Conservation (phyloP, 2,888 invertebrate genomes). For the Unio delphinus region DNA sequence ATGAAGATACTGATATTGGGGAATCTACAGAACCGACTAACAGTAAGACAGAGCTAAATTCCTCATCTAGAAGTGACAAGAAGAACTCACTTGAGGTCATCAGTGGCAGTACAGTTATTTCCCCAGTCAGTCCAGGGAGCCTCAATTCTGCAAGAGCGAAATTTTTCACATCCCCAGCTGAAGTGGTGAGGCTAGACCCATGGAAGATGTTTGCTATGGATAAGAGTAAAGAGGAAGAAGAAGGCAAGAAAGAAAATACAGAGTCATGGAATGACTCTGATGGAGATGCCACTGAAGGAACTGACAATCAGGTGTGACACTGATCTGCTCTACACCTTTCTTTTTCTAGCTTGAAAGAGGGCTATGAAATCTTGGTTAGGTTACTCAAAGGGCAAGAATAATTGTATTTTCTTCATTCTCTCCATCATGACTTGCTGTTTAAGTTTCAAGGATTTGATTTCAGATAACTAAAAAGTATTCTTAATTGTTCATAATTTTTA, state of each 20-base stretch:
- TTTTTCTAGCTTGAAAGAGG: too few relatives aligned
- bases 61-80: conserved; percentile 3
- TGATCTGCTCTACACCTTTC: not conserved
- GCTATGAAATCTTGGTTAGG: too few relatives aligned
- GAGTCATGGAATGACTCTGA: too few relatives aligned
- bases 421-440: too few relatives aligned
- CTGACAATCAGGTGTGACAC: conserved; percentile 29
- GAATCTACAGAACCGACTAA: conserved; percentile 19
- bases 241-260: conserved; percentile 9
- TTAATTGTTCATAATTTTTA: too few relatives aligned
- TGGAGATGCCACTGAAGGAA: not conserved
- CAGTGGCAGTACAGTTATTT: not conserved
- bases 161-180: conserved; percentile 66
- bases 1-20: conserved; percentile 15
- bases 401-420: too few relatives aligned
- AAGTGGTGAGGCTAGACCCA: conserved; percentile 66
- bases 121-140: conserved; percentile 1
- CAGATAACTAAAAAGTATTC: too few relatives aligned
- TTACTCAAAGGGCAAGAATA: too few relatives aligned
- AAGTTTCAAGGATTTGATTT: too few relatives aligned
- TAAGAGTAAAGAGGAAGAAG: conserved; percentile 55
- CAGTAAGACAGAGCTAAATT: conserved; percentile 12
- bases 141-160: conserved; percentile 45
- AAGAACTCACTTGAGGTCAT: conserved; percentile 17
- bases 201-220: conserved; percentile 61